A percentile compares a stretch with the other conserved stretches of the same genome.
phyloP scores from a whole-genome alignment of 2,888 invertebrate species.

The Lasioglossum malachurum region DNA sequence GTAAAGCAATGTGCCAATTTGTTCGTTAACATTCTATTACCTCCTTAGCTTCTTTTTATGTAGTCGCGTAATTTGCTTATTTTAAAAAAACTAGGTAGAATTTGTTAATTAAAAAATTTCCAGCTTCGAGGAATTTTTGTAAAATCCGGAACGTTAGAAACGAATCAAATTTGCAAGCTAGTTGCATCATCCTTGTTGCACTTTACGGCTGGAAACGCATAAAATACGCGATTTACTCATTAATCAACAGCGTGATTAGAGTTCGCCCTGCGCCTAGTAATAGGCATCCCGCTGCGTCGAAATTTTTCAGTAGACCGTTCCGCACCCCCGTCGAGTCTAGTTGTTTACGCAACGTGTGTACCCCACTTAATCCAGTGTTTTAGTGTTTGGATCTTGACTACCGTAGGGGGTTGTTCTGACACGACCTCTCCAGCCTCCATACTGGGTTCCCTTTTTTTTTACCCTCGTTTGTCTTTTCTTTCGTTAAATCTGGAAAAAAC shows the following conservation, averaged over 20 bases:
- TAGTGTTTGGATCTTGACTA: slow-evolving; percentile 75
- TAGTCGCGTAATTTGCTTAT: background rate
- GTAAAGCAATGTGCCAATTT: no score
- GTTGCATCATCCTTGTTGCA: background rate
- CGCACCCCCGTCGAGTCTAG: slow-evolving; percentile 66
- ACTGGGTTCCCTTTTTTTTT: slow-evolving; percentile 38
- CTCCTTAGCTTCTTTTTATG: background rate
- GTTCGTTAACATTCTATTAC: background rate
- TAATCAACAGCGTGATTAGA: slow-evolving; percentile 5
- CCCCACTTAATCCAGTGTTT: slow-evolving; percentile 77
- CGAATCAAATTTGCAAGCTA: background rate
- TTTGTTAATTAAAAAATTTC: background rate
- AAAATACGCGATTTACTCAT: background rate
- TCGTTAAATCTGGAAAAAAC: background rate
- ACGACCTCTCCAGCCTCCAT: slow-evolving; percentile 64
- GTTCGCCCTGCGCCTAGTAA: background rate
- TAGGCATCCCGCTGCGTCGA: slow-evolving; percentile 51
- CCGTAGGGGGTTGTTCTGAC: slow-evolving; percentile 70
- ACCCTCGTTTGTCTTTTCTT: slow-evolving; percentile 42
- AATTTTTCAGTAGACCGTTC: slow-evolving; percentile 65
- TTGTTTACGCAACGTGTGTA: slow-evolving; percentile 73
- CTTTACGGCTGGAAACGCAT: background rate
- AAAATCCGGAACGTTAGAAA: background rate
- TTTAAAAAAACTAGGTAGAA: no score
- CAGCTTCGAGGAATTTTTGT: background rate